Conservation (phyloP, 2,888 invertebrate genomes). For the Linyphia triangularis region DNA sequence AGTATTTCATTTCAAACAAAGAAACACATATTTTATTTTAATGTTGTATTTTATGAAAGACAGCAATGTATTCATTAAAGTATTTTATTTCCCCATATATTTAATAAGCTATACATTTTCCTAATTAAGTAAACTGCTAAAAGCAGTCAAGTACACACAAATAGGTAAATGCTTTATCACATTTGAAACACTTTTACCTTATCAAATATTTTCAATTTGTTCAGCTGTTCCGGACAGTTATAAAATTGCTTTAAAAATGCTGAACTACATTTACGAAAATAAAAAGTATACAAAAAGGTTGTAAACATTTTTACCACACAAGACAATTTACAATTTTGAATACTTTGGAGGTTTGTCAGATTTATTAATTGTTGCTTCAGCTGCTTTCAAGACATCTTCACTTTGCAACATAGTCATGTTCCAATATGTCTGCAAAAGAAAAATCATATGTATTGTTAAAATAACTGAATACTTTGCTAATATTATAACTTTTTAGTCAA, state of each 20-base stretch:
- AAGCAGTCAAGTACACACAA: conserved; percentile 5
- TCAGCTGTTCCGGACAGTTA: background rate
- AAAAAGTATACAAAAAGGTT: conserved; percentile 4
- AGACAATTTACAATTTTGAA: conserved; percentile 84
- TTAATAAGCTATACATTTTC: no score
- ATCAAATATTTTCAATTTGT: background rate
- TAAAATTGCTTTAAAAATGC: conserved; percentile 19
- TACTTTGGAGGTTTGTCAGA: conserved; percentile 85
- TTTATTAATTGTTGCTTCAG: conserved; percentile 87
- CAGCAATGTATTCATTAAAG: no score
- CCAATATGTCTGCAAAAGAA: conserved; percentile 78
- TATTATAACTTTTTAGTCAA: no score
- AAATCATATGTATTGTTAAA: no score
- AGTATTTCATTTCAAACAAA: no score
- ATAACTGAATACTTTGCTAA: no score
- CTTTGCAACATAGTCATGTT: conserved; percentile 81
- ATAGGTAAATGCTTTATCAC: conserved; percentile 5
- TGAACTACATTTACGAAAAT: conserved; percentile 22
- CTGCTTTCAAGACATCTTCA: conserved; percentile 84
- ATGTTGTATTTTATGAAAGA: no score
- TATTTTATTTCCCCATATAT: no score
- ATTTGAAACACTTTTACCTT: background rate
- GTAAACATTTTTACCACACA: conserved; percentile 10
- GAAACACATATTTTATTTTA: no score
- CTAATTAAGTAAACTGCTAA: background rate